Evolutionary conservation across 1,140 invertebrate genomes (phyloP), one percentile per base, ranked within the genome.

Genomic region (Bombus impatiens): DNA sequence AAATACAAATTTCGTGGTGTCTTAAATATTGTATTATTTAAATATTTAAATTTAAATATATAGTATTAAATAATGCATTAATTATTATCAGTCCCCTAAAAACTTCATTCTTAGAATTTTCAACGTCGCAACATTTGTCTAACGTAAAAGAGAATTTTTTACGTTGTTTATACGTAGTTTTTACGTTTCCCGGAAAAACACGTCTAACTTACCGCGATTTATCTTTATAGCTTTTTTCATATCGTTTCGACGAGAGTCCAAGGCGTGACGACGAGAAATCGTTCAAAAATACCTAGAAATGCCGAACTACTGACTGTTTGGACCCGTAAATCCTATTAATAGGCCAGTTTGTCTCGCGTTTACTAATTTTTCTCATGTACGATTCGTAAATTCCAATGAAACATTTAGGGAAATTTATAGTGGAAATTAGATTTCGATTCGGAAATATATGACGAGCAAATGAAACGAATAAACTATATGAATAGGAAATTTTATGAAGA

Each of bases 281-380:
- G 67, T 80, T 37, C 67, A 40, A 84, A 84, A 84, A 84, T 84
- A 84, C 68, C 37, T 62, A n/a, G 10, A 42, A 37, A 71, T 62
- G 32, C 77, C 77, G 10, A 22, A 68, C 25, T 32, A 44, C 5
- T 47, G 77, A 84, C 83, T 84, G 9, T 71, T 35, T 10, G 18
- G 1, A 47, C 35, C 15, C 77, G 53, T 84, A 80, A 84, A 84
- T 84, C 53, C 77, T 65, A 80, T 72, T 79, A 79, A 80, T 80
- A 84, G 67, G 15, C 10, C n/a, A 13, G 53, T 47, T 72, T 72
- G 83, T 71, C 44, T 37, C 3, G 15, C 25, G 65, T n/a, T 13
- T 57, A 53, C 40, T 62, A 79, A 84, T 84, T 84, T 79, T 84
- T 84, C 42, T 62, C 40, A 18, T 25, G 18, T 37, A 40, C 18